These are phyloP conservation scores for Etheostoma cragini DNA, from an alignment of 2,113 vertebrate species.

Conservation along the genomic window DNA sequence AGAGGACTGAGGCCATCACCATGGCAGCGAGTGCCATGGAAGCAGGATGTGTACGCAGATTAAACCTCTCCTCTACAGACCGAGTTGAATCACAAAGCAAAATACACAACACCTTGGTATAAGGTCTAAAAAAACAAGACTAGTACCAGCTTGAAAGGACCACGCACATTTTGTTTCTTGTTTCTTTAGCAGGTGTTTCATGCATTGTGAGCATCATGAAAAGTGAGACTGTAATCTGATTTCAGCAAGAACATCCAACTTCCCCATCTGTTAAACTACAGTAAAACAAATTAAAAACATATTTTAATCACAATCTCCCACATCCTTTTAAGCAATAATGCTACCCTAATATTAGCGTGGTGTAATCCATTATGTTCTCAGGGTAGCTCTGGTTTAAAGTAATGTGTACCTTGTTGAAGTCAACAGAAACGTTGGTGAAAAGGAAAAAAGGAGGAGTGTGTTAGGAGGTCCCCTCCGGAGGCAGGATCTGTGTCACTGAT, in stretches of 20 bases:
- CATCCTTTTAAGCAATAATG: neutral
- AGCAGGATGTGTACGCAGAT: conserved; percentile 10
- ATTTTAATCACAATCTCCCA: neutral
- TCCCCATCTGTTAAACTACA: neutral
- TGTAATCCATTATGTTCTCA: neutral
- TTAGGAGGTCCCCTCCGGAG: neutral
- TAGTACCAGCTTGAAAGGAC: neutral
- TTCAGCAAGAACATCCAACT: neutral
- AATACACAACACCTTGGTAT: neutral
- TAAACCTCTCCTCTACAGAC: neutral
- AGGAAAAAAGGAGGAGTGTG: neutral
- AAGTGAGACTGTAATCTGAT: neutral
- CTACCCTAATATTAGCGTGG: neutral
- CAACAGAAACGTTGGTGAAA: neutral
- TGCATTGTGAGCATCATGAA: neutral
- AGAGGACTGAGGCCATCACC: conserved; percentile 45
- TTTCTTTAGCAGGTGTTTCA: neutral
- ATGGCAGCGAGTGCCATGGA: conserved; percentile 46
- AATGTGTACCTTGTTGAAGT: neutral
- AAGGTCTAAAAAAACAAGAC: neutral
- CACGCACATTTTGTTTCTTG: neutral
- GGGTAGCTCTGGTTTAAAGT: neutral
- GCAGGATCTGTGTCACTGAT: conserved; percentile 16
- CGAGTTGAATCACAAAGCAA: neutral
- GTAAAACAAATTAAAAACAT: neutral